Evolutionary conservation across 2,113 vertebrate species (phyloP).

Genomic region (Clinocottus analis): DNA sequence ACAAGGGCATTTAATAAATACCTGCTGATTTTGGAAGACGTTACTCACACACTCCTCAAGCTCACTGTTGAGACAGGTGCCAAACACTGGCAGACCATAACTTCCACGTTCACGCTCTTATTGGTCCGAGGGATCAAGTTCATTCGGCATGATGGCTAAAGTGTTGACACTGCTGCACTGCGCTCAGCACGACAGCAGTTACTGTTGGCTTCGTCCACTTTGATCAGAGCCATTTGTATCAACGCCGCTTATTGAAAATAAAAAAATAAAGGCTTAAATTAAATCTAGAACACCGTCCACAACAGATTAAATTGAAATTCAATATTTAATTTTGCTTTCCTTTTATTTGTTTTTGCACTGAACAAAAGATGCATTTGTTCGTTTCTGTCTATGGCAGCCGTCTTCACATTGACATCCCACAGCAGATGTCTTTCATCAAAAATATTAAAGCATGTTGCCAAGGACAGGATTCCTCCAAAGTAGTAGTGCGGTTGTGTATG

Average conservation of each 20-base stretch:
- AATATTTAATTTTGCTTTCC: not conserved
- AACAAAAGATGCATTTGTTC: constrained; percentile 48
- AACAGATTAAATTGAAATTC: constrained; percentile 8
- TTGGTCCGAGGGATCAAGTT: constrained; percentile 30
- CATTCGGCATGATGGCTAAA: constrained; percentile 54
- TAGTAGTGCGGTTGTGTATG: constrained; percentile 6
- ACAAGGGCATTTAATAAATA: constrained; percentile 19
- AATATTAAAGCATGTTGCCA: constrained; percentile 21
- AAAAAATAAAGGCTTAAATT: not conserved
- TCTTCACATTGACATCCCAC: constrained; percentile 13
- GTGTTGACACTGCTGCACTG: constrained; percentile 40
- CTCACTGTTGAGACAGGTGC: constrained; percentile 43
- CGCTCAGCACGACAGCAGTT: constrained; percentile 38
- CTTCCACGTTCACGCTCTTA: constrained; percentile 16
- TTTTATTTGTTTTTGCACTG: not conserved
- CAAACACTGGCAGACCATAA: constrained; percentile 31
- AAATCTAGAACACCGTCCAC: not conserved
- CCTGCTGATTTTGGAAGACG: constrained; percentile 55
- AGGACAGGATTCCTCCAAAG: constrained; percentile 43
- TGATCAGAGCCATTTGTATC: constrained; percentile 20
- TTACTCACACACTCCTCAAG: not conserved
- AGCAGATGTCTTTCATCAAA: constrained; percentile 41
- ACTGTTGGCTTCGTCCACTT: constrained; percentile 32
- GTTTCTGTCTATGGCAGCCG: constrained; percentile 1
- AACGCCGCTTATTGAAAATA: constrained; percentile 19